phyloP scores from a whole-genome alignment of 2,888 invertebrate species.

The Pseudolycoriella hygida region DNA sequence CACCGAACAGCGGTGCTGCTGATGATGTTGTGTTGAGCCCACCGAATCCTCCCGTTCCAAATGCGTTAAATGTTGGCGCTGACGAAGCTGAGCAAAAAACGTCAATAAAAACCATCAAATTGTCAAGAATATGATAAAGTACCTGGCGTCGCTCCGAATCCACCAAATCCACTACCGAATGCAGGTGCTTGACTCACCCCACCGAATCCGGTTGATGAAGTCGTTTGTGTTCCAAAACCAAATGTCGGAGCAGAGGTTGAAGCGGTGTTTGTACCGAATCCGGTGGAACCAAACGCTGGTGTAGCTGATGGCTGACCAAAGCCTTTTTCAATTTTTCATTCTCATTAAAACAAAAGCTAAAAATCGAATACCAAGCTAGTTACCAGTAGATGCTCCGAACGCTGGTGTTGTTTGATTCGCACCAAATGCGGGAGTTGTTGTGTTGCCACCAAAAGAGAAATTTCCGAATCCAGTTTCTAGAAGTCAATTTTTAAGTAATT shows the following conservation, averaged over 20 bases:
- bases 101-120: neutral
- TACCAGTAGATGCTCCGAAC: neutral
- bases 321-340: no score
- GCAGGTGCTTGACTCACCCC: constrained; percentile 16
- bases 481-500: constrained; percentile 12
- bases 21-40: constrained; percentile 16
- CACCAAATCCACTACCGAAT: constrained; percentile 14
- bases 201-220: constrained; percentile 13
- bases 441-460: constrained; percentile 14
- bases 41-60: constrained; percentile 20
- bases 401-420: constrained; percentile 21
- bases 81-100: neutral
- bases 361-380: neutral
- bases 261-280: constrained; percentile 23
- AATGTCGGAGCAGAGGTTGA: constrained; percentile 16
- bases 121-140: neutral
- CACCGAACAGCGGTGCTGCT: constrained; percentile 4
- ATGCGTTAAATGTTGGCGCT: neutral
- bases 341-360: neutral
- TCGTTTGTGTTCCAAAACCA: constrained; percentile 17
- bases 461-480: constrained; percentile 32
- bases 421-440: constrained; percentile 13
- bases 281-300: constrained; percentile 4
- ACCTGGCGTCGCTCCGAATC: constrained; percentile 16
- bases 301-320: neutral